Conservation (phyloP, 2,113 vertebrate genomes). For the Chaetura pelagica region DNA sequence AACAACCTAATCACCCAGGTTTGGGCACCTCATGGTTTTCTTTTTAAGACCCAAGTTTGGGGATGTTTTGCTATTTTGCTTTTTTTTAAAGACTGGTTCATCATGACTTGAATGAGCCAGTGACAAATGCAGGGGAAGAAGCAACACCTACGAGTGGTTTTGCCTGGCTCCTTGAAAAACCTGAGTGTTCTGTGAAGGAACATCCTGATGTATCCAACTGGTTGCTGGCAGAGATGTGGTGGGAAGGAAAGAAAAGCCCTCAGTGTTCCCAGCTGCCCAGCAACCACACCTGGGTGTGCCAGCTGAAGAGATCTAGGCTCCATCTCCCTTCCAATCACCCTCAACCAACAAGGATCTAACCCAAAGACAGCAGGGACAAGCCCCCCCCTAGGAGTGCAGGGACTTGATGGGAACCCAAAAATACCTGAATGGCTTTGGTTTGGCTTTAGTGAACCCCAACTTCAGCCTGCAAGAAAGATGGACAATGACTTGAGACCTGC, state of each 20-base stretch:
- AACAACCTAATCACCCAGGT: fast-evolving
- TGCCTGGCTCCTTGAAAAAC: background rate
- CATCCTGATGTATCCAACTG: too few relatives aligned
- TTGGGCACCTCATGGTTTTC: background rate
- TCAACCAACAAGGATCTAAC: background rate
- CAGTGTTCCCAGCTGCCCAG: too few relatives aligned
- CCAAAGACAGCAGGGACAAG: background rate
- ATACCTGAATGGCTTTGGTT: background rate
- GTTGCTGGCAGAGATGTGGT: background rate
- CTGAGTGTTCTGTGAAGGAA: background rate
- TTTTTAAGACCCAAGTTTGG: background rate
- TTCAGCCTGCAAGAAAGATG: background rate
- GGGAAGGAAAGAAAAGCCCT: too few relatives aligned
- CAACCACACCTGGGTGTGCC: too few relatives aligned
- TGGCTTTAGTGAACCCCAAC: background rate
- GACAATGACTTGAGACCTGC: background rate
- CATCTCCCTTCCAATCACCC: background rate
- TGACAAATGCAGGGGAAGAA: background rate
- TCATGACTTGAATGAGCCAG: background rate
- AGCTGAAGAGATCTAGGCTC: too few relatives aligned
- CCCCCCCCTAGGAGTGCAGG: background rate
- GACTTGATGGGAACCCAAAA: too few relatives aligned
- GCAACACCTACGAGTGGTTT: background rate
- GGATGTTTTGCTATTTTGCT: too few relatives aligned
- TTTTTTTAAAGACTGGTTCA: background rate